Base-by-base conservation (phyloP, 2,797 vertebrate species). In the Rhynchonycteris naso region DNA sequence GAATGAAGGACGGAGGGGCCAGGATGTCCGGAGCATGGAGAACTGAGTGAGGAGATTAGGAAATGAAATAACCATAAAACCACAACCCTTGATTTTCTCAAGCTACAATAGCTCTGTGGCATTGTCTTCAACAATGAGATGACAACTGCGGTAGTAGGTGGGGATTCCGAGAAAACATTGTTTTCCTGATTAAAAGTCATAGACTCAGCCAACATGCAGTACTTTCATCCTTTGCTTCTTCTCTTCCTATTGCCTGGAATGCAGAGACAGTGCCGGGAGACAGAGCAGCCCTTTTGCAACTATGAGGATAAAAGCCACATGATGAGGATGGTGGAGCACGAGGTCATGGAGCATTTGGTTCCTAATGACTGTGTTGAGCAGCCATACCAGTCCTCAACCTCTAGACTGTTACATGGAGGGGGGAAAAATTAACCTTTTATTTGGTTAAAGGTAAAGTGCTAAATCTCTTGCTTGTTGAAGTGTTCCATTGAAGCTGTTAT, bases 271-370 rank as follows among this genome's bases (percentile, higher is more conserved):
- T 80, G 14, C 38, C n/a, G 82, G 80, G 76, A 82, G 52, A 50
- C 13, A 68, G 71, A 84, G 89, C 50, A 95, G 75, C 91, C n/a
- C 2, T 95, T 95, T 89, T 94, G 68, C 30, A 84, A 43, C 35
- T 5, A 13, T 21, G 30, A 72, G 69, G 65, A 96, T 71, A 94
- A 94, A 90, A 79, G n/a, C 52, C 8, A 50, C 71, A 52, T 75
- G 52, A 14, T 84, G 66, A 74, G 66, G 28, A 59, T 5, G 47
- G 56, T 9, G 30, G 54, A 78, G 63, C 50, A 50, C 43, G 79
- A 65, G 61, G 16, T 21, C 83, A 59, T 63, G 52, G 52, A 88
- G 54, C 80, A 69, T 86, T 54, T 56, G 30, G 14, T 85, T 85
- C 54, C n/a, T 74, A 76, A 68, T 50, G 52, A 88, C 8, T 82